These are phyloP conservation scores for Zaprionus kolodkinae DNA, from an alignment of 1,140 invertebrate genomes.

Conservation along the genomic window DNA sequence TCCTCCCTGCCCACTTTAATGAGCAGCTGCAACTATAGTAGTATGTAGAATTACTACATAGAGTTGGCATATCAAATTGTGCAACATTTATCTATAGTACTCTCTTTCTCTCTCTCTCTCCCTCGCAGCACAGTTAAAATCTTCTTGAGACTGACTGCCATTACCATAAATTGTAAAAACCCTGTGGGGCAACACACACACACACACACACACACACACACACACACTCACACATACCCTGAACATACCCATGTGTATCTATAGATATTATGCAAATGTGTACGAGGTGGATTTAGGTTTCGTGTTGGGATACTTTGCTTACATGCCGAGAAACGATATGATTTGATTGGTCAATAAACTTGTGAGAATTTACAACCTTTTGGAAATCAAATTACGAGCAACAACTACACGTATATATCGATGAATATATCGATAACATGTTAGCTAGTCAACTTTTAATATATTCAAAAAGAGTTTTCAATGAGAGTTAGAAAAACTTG, in stretches of 20 bases:
- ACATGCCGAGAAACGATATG: not conserved
- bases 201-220: not conserved
- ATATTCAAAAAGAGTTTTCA: not conserved
- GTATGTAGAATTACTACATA: not conserved
- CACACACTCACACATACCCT: not conserved
- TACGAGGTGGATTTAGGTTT: not conserved
- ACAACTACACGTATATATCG: not conserved
- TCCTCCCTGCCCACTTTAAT: not conserved
- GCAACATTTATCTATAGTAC: conserved; percentile 13
- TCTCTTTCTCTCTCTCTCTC: too few relatives aligned
- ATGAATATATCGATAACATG: not conserved
- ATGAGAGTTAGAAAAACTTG: not conserved
- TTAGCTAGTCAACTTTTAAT: not conserved
- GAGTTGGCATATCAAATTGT: conserved; percentile 20
- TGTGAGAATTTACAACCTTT: not conserved
- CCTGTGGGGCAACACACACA: conserved; percentile 10
- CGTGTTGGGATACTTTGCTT: conserved; percentile 6
- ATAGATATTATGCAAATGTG: conserved; percentile 14
- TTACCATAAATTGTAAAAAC: conserved; percentile 32
- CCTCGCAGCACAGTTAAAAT: conserved; percentile 5
- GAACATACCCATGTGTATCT: not conserved
- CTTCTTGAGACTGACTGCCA: not conserved
- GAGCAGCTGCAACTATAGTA: conserved; percentile 22
- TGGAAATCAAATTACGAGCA: conserved; percentile 3
- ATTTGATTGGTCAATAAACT: conserved; percentile 8